Evolutionary conservation across 2,113 vertebrate species (phyloP).

Genomic region (Ailurus styani): DNA sequence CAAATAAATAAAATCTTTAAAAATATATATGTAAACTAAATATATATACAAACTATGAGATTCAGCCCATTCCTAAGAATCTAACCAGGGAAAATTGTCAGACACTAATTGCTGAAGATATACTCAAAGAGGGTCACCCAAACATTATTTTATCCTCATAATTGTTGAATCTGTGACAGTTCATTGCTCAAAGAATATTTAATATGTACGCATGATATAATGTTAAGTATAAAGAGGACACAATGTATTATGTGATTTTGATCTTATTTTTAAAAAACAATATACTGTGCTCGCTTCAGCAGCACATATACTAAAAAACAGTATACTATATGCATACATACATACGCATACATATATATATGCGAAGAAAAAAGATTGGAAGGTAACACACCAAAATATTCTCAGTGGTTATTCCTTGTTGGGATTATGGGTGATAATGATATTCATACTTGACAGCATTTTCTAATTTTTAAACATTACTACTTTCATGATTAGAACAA

Average conservation of each 20-base stretch:
- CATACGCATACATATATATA: neutral
- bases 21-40: neutral
- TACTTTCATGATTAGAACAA: neutral
- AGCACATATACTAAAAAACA: neutral
- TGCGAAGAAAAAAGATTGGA: neutral
- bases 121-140: neutral
- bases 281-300: neutral
- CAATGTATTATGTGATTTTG: neutral
- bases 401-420: neutral
- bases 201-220: neutral
- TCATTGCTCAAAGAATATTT: neutral
- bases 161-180: neutral
- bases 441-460: neutral
- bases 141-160: neutral
- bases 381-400: neutral
- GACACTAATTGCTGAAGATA: neutral
- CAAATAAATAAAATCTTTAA: neutral
- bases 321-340: neutral
- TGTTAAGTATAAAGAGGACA: neutral
- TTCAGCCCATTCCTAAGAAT: neutral
- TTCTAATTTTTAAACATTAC: neutral
- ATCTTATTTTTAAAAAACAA: neutral
- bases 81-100: neutral
- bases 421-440: neutral
- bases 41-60: neutral